phyloP scores from a whole-genome alignment of 2,113 vertebrate genomes.

The Lipophrys pholis region DNA sequence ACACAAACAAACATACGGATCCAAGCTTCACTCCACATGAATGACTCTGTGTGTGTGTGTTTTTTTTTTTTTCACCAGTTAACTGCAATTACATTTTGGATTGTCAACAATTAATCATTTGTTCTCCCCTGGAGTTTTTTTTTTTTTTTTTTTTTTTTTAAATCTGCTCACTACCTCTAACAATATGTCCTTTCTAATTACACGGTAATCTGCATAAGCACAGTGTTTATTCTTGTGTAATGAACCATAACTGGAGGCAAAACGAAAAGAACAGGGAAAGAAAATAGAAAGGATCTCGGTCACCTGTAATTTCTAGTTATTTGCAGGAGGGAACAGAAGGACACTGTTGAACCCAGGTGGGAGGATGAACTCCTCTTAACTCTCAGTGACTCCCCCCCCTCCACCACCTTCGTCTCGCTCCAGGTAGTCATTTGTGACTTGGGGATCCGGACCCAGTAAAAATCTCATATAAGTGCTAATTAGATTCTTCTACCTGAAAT shows the following conservation, averaged over 20 bases:
- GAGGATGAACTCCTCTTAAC: too few relatives aligned
- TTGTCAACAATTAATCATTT: slow-evolving; percentile 63
- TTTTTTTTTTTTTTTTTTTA: too few relatives aligned
- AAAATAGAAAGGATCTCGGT: slow-evolving; percentile 5
- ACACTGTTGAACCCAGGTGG: neutral
- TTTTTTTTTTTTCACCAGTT: slow-evolving; percentile 51
- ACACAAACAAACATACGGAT: neutral
- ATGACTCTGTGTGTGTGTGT: slow-evolving; percentile 22
- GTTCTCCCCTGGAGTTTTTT: slow-evolving; percentile 55
- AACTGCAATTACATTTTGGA: slow-evolving; percentile 61
- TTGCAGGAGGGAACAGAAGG: neutral
- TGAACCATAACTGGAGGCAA: slow-evolving; percentile 53
- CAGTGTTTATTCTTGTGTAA: slow-evolving; percentile 69
- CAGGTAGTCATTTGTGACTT: too few relatives aligned
- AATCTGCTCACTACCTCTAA: slow-evolving; percentile 42
- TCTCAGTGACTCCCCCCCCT: too few relatives aligned
- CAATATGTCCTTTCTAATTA: slow-evolving; percentile 73
- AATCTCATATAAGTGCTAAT: too few relatives aligned
- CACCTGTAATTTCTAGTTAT: slow-evolving; percentile 35
- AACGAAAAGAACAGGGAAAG: slow-evolving; percentile 6
- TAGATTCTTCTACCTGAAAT: too few relatives aligned
- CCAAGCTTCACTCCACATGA: slow-evolving; percentile 33
- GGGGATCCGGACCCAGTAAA: too few relatives aligned
- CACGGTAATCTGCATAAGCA: slow-evolving; percentile 55
- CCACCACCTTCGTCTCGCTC: too few relatives aligned